These are phyloP conservation scores for Lissonota sp. DNA, from an alignment of 2,888 invertebrate species.

Conservation along the genomic window DNA sequence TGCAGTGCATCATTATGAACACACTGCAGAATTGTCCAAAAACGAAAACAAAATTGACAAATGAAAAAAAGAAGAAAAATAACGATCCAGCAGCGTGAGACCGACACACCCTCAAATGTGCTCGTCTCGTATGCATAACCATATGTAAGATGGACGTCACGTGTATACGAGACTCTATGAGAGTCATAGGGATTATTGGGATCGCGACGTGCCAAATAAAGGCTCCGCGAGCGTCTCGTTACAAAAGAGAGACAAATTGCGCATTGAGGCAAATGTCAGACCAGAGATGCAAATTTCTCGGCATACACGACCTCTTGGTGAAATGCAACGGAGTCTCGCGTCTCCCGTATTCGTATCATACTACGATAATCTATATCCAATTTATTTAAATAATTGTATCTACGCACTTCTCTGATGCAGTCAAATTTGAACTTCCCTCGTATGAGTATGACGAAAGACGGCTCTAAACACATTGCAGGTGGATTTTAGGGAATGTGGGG, in stretches of 20 bases:
- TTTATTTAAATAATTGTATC: no score
- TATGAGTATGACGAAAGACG: no score
- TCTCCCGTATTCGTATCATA: constrained; percentile 20
- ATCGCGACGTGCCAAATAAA: constrained; percentile 59
- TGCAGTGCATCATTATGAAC: no score
- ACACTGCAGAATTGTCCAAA: constrained; percentile 29
- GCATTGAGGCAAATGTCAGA: constrained; percentile 68
- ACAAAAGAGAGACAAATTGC: constrained; percentile 68
- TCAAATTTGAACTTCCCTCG: no score
- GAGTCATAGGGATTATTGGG: constrained; percentile 53
- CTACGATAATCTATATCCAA: neutral
- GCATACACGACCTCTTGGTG: neutral
- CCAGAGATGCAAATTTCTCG: constrained; percentile 36
- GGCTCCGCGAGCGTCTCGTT: constrained; percentile 64
- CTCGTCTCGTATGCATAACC: constrained; percentile 17
- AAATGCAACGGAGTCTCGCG: constrained; percentile 23
- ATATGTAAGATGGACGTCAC: constrained; percentile 42
- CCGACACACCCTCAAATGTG: constrained; percentile 64
- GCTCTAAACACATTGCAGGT: no score
- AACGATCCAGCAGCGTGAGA: constrained; percentile 59
- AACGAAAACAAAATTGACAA: constrained; percentile 1
- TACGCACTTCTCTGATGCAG: no score
- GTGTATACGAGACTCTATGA: constrained; percentile 9
- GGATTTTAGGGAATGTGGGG: no score
- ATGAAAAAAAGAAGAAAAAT: constrained; percentile 7